Conservation (phyloP, 92 coral and sea anemone species). For the Palythoa caribaeorum region DNA sequence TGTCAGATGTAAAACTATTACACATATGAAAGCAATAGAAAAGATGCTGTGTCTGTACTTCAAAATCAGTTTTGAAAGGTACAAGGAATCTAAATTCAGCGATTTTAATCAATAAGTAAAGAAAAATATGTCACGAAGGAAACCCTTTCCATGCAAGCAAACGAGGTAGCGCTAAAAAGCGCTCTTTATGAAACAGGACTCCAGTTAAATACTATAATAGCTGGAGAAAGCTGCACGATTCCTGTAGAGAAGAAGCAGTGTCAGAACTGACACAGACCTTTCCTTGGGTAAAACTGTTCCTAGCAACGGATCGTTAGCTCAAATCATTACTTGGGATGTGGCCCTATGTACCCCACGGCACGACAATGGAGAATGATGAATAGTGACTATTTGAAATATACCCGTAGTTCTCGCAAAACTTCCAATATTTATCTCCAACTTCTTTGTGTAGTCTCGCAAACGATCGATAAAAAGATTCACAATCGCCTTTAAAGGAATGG, state of each 20-base stretch:
- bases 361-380: no score
- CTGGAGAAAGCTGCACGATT: no score
- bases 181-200: conserved; percentile 55
- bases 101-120: not conserved
- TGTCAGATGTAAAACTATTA: not conserved
- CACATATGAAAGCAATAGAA: not conserved
- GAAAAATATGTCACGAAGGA: conserved; percentile 12
- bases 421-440: no score
- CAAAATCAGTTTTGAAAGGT: not conserved
- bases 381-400: no score
- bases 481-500: no score
- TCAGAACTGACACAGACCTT: not conserved
- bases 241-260: not conserved
- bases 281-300: not conserved
- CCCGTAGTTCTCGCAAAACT: no score
- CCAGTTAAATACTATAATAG: not conserved
- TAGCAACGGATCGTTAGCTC: no score
- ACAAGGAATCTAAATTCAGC: not conserved
- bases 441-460: no score
- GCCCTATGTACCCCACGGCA: no score
- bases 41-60: not conserved
- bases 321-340: no score
- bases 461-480: no score
- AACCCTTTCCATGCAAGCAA: conserved; percentile 27
- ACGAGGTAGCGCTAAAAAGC: conserved; percentile 73